These are phyloP conservation scores for Caenorhabditis auriculariae DNA, from an alignment of 2,888 invertebrate genomes.

Conservation along the genomic window DNA sequence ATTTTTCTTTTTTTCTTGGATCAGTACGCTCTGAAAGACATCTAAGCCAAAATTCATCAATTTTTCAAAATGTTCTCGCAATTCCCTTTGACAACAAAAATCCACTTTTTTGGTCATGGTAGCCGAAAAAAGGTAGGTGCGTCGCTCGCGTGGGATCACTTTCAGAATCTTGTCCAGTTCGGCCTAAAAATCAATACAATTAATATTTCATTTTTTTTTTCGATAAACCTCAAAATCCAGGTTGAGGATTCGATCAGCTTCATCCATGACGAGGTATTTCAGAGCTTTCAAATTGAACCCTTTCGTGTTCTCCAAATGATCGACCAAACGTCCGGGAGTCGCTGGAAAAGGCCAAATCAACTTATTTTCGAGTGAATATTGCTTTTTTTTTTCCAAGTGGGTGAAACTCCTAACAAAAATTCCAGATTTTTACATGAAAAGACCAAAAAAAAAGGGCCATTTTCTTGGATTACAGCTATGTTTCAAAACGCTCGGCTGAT, in stretches of 20 bases:
- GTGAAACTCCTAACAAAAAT: too few species aligned
- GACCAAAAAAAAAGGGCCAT: not conserved
- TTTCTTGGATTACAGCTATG: slow-evolving; percentile 2
- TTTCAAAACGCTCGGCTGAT: not conserved
- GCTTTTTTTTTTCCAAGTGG: too few species aligned
- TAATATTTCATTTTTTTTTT: not conserved
- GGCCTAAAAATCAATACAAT: slow-evolving; percentile 9
- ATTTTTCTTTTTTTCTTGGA: not conserved
- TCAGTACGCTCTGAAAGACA: too few species aligned
- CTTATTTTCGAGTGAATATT: not conserved
- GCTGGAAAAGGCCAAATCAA: slow-evolving; percentile 68
- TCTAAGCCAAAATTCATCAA: too few species aligned
- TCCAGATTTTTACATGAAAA: too few species aligned
- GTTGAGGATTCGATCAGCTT: slow-evolving; percentile 96
- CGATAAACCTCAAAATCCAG: slow-evolving; percentile 89
- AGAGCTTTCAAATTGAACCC: slow-evolving; percentile 88
- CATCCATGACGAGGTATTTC: slow-evolving; percentile 87
- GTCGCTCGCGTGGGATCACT: slow-evolving; percentile 84
- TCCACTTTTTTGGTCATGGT: slow-evolving; percentile 85
- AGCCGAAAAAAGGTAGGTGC: slow-evolving; percentile 92
- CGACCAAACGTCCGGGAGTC: slow-evolving; percentile 69
- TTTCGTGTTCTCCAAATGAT: slow-evolving; percentile 93
- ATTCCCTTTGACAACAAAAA: too few species aligned
- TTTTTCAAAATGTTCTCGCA: too few species aligned
- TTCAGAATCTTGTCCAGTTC: slow-evolving; percentile 90